Percentiles rank a stretch among this genome's conserved stretches.
Conservation (phyloP, 2,888 invertebrate genomes). For the Eupeodes luniger region DNA sequence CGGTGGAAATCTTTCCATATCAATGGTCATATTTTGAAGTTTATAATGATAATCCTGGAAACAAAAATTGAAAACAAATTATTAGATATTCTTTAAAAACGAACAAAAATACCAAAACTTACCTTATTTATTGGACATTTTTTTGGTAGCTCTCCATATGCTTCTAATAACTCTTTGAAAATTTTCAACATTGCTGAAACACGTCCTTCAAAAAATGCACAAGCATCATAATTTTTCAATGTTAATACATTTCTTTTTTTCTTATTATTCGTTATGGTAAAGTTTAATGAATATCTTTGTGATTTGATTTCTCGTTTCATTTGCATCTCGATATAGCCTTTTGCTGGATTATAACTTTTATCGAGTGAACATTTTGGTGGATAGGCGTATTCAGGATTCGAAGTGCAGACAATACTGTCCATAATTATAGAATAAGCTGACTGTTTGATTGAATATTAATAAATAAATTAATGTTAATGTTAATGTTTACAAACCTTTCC, state of each 20-base stretch:
- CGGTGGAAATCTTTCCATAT: background rate
- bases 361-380: background rate
- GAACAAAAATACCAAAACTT: background rate
- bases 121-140: conserved; percentile 17
- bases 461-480: no score
- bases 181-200: background rate
- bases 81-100: background rate
- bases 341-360: background rate
- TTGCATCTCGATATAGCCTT: background rate
- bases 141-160: background rate
- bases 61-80: background rate
- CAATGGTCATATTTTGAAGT: background rate
- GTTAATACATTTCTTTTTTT: background rate
- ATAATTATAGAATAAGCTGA: background rate
- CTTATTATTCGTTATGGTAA: background rate
- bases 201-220: conserved; percentile 21
- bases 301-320: background rate
- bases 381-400: background rate
- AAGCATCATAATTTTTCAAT: background rate
- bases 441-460: no score
- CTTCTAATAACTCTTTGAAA: background rate
- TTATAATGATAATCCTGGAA: conserved; percentile 14
- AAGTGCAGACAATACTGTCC: background rate
- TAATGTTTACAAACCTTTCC: no score
- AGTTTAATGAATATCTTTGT: background rate